These are phyloP conservation scores for Himantopus leucocephalus DNA, from an alignment of 2,113 vertebrate species.

Conservation along the genomic window DNA sequence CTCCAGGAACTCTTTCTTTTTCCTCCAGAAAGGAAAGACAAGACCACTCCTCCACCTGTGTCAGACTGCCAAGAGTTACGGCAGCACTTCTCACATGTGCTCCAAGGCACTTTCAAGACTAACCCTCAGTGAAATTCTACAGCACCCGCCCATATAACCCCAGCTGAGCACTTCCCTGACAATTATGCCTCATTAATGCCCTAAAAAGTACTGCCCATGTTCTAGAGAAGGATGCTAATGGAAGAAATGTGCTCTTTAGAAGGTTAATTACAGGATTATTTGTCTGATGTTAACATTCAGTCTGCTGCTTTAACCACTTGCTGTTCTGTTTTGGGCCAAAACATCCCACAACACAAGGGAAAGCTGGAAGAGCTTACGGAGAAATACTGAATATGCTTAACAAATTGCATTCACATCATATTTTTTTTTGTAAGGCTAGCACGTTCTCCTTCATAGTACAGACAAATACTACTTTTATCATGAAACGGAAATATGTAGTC, in stretches of 20 bases:
- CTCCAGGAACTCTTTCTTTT: background rate
- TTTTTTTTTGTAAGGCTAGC: background rate
- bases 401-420: accelerated
- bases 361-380: background rate
- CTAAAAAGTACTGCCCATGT: background rate
- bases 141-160: accelerated
- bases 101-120: background rate
- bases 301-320: background rate
- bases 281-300: background rate
- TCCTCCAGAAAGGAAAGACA: background rate
- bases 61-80: too few species aligned
- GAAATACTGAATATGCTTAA: background rate
- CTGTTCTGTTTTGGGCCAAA: background rate
- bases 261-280: background rate
- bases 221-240: background rate
- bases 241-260: background rate
- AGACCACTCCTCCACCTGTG: background rate
- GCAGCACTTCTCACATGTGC: background rate
- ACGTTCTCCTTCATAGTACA: background rate
- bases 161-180: background rate
- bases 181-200: background rate
- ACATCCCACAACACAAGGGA: background rate
- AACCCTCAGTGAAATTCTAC: background rate
- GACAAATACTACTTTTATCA: background rate
- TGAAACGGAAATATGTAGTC: accelerated